phyloP scores from a whole-genome alignment of 1,140 invertebrate genomes.

The Forficula auricularia region DNA sequence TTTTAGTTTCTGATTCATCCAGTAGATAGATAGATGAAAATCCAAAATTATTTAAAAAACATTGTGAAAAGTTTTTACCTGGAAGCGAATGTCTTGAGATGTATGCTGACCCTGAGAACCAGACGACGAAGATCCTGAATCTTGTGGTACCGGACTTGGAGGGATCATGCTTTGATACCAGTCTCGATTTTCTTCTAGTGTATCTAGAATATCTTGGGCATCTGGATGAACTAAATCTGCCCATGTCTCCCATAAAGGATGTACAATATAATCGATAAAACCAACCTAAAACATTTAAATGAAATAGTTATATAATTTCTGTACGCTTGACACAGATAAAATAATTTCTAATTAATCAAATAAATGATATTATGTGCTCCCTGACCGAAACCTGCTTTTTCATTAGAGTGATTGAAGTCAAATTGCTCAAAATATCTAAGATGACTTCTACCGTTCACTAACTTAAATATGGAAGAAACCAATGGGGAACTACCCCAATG shows the following conservation, averaged over 20 bases:
- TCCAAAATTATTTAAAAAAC: too few species aligned
- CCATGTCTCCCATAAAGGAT: constrained; percentile 99
- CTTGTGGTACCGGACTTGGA: constrained; percentile 28
- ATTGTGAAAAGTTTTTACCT: too few species aligned
- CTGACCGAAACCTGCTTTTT: too few species aligned
- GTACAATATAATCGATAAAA: constrained; percentile 98
- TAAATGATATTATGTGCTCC: too few species aligned
- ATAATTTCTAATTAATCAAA: too few species aligned
- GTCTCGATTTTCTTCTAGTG: constrained; percentile 92
- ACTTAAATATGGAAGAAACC: too few species aligned
- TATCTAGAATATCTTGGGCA: constrained; percentile 93
- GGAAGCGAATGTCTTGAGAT: constrained; percentile 44
- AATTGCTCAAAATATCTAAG: too few species aligned
- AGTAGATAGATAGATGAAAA: too few species aligned
- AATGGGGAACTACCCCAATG: too few species aligned
- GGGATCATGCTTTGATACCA: constrained; percentile 77
- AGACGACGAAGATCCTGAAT: constrained; percentile 52
- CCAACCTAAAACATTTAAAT: constrained; percentile 54
- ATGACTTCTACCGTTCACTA: too few species aligned
- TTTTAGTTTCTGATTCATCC: too few species aligned
- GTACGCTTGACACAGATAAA: not conserved
- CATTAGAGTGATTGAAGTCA: too few species aligned
- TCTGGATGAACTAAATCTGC: constrained; percentile 96
- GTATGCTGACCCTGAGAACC: constrained; percentile 28
- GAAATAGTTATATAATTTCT: not conserved